These are phyloP conservation scores for Formica aserva DNA, from an alignment of 2,888 invertebrate genomes.

Conservation along the genomic window DNA sequence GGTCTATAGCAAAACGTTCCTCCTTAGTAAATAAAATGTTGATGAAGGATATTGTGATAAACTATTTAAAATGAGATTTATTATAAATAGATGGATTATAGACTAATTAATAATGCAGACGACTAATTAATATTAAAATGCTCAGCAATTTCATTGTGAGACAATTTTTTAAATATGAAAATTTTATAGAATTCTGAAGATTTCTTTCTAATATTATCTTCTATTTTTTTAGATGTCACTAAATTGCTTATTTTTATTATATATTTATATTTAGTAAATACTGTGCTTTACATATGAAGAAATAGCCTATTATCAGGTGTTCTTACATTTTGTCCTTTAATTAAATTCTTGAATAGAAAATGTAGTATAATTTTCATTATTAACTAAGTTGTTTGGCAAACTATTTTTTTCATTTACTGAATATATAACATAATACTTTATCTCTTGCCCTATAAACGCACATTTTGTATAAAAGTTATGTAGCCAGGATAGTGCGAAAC, in stretches of 20 bases:
- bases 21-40: background rate
- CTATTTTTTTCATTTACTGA: background rate
- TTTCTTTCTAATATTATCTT: background rate
- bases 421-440: background rate
- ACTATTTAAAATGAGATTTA: background rate
- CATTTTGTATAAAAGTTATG: background rate
- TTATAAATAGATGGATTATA: background rate
- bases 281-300: background rate
- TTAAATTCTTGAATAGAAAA: background rate
- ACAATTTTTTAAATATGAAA: background rate
- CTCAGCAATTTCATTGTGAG: background rate
- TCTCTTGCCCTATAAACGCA: background rate
- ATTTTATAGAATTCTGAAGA: background rate
- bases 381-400: background rate
- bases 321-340: background rate
- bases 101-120: background rate
- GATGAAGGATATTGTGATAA: background rate
- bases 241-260: background rate
- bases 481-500: background rate
- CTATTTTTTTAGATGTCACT: background rate
- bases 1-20: background rate
- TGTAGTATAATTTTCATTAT: background rate
- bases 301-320: background rate
- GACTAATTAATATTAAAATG: background rate
- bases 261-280: background rate